A percentile compares a stretch with the other conserved stretches of the same genome.
phyloP scores from a whole-genome alignment of 2,797 vertebrate genomes.

The Leucoraja ocellata region DNA sequence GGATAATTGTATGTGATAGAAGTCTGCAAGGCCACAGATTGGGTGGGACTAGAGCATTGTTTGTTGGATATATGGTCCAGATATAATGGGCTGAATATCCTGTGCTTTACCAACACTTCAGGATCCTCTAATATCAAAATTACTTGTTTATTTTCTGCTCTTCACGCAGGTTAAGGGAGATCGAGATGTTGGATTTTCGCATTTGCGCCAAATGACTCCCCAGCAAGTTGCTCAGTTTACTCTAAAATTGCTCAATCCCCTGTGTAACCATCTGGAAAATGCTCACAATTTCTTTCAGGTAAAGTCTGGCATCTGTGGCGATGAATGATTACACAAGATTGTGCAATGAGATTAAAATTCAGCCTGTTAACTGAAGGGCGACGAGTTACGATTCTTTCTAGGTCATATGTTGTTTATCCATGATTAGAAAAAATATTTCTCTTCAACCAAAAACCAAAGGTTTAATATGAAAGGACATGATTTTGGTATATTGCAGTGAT shows the following conservation, averaged over 20 bases:
- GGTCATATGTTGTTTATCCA: neutral
- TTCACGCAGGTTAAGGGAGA: slow-evolving; percentile 64
- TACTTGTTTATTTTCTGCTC: neutral
- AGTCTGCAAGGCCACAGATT: no score
- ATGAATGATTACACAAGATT: neutral
- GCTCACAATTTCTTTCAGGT: slow-evolving; percentile 96
- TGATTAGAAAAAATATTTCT: neutral
- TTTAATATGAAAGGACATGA: neutral
- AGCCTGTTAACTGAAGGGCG: neutral
- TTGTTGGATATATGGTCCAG: no score
- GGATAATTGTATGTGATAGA: no score
- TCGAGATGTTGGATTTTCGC: slow-evolving; percentile 77
- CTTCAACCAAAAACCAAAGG: neutral
- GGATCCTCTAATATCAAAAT: neutral
- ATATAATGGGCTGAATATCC: no score
- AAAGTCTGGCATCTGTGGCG: neutral
- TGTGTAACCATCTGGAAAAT: slow-evolving; percentile 89
- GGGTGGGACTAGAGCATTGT: no score
- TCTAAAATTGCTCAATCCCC: slow-evolving; percentile 68
- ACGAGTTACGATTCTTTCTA: neutral
- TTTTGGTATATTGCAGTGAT: neutral
- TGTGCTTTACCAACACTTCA: no score
- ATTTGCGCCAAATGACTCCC: slow-evolving; percentile 74
- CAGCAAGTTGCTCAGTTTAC: slow-evolving; percentile 64
- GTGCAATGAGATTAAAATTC: neutral